Conservation (phyloP, 1,140 invertebrate species). For the Adelges cooleyi region DNA sequence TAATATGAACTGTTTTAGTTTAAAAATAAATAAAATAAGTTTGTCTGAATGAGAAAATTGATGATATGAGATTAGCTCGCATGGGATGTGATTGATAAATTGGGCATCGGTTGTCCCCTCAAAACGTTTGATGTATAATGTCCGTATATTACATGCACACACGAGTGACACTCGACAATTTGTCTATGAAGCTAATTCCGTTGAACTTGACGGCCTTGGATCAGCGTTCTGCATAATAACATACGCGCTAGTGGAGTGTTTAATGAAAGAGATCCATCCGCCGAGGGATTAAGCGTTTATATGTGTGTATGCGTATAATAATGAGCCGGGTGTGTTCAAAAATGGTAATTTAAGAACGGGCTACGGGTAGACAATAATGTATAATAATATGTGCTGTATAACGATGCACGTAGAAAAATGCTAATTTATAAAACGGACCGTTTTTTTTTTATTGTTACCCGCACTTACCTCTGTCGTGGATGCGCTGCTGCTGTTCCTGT, state of each 20-base stretch:
- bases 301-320: not conserved
- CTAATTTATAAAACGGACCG: slow-evolving; percentile 24
- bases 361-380: not conserved
- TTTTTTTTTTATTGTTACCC: slow-evolving; percentile 13
- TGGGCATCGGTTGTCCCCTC: too few species aligned
- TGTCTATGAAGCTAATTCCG: slow-evolving; percentile 4
- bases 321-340: slow-evolving; percentile 22
- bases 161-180: slow-evolving; percentile 12
- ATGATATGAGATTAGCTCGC: too few species aligned
- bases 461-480: not conserved
- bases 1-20: too few species aligned
- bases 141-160: too few species aligned
- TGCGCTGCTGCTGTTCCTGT: not conserved
- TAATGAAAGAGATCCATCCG: slow-evolving; percentile 15
- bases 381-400: not conserved
- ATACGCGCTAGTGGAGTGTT: not conserved
- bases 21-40: too few species aligned
- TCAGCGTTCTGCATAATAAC: too few species aligned
- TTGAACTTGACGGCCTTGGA: not conserved
- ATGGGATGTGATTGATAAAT: too few species aligned
- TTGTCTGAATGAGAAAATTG: too few species aligned
- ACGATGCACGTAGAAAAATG: slow-evolving; percentile 17
- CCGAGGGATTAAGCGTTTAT: slow-evolving; percentile 2
- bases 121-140: too few species aligned
- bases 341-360: slow-evolving; percentile 25